Base-by-base conservation (phyloP, 2,888 invertebrate genomes). In the Elmis aenea region DNA sequence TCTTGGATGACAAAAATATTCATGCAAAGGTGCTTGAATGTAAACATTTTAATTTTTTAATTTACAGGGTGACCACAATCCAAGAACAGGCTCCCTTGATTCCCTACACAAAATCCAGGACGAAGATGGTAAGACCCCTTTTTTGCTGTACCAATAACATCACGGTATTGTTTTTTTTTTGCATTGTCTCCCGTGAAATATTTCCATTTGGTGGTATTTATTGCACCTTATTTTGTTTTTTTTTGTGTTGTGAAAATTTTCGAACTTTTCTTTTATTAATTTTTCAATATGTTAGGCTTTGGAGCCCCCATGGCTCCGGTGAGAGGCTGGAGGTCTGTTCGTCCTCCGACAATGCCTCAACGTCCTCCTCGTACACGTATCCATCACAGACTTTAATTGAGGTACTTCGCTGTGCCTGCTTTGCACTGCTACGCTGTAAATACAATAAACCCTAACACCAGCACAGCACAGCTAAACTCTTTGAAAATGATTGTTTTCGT, bases 321-420 rank as follows among this genome's bases (percentile, higher is more conserved):
- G 45, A 58, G 63, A 52, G 67, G 67, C 53, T 68, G 73, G 77
- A 73, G 73, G 73, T 72, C 60, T 69, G 77, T 77, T 65, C 73
- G 68, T 71, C 75, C 68, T 66, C 76, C 48, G 48, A 57, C 53
- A 70, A 73, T 71, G 69, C 76, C 70, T 67, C 76, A 69, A 74
- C 75, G 51, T 71, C 77, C 52, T 68, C 77, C 67, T 71, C 76
- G 55, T 75, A 77, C 72, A 69, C 42, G 42, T 35, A 37, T 31
- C 32, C 38, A 37, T 35, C 37, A 42, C 42, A 34, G 38, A 32
- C 26, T 42, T 35, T 42, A 38, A 43, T 37, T 30, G 46, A 42
- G 43, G 44, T 42, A 46, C 48, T 50, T 47, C 34, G 45, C 42
- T 45, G 41, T 40, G 38, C 44, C 31, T 37, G 37, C 38, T 42